Percentiles rank a stretch among this genome's conserved stretches.
Evolutionary conservation across 2,113 vertebrate species (phyloP).

Genomic region (Nycticebus coucang): DNA sequence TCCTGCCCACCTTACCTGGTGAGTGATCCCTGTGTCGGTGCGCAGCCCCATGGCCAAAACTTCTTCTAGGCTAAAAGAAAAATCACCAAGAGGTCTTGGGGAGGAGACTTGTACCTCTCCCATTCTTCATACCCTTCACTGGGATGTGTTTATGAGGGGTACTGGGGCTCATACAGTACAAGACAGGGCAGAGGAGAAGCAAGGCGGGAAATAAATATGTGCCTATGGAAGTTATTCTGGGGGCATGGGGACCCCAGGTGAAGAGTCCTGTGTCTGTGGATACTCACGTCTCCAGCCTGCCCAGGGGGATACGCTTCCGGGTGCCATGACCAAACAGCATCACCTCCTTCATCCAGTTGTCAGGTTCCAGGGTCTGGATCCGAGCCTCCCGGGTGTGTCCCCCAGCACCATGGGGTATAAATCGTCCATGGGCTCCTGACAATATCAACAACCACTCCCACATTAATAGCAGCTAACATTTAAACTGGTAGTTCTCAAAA

Average conservation of each 20-base stretch:
- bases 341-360: slow-evolving; percentile 93
- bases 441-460: slow-evolving; percentile 23
- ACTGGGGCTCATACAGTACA: background rate
- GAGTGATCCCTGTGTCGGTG: slow-evolving; percentile 88
- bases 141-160: background rate
- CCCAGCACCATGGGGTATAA: slow-evolving; percentile 84
- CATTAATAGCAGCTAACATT: background rate
- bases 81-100: fast-evolving
- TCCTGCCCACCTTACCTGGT: slow-evolving; percentile 84
- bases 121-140: background rate
- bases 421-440: slow-evolving; percentile 93
- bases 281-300: slow-evolving; percentile 89
- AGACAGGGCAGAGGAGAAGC: background rate
- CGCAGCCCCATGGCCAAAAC: slow-evolving; percentile 93
- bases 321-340: slow-evolving; percentile 89
- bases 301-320: slow-evolving; percentile 85
- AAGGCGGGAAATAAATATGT: background rate
- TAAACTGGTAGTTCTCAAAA: background rate
- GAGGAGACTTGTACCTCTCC: background rate
- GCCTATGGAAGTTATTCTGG: background rate
- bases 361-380: slow-evolving; percentile 93
- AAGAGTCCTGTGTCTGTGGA: background rate
- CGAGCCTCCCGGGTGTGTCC: slow-evolving; percentile 88
- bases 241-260: background rate
- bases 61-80: slow-evolving; percentile 90